phyloP scores from a whole-genome alignment of 2,888 invertebrate genomes.

The Plagodis pulveraria region DNA sequence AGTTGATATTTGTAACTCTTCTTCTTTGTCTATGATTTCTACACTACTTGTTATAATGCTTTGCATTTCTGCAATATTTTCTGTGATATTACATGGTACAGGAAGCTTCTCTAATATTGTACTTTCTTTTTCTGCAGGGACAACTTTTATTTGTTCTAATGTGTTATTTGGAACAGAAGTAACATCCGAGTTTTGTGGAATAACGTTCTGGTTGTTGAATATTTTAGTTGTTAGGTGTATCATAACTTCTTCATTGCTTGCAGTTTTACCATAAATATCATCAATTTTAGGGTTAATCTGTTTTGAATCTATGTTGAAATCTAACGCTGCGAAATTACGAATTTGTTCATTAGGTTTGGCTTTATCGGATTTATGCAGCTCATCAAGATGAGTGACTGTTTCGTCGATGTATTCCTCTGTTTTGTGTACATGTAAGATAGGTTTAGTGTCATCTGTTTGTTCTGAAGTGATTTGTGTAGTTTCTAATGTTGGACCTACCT shows the following conservation, averaged over 20 bases:
- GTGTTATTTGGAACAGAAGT: constrained; percentile 67
- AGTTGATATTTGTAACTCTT: constrained; percentile 60
- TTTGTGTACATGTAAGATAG: no score
- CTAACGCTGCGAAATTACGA: constrained; percentile 60
- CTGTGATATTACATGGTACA: constrained; percentile 60
- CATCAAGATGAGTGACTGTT: no score
- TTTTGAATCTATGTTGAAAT: constrained; percentile 54
- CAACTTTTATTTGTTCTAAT: constrained; percentile 76
- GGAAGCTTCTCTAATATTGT: constrained; percentile 53
- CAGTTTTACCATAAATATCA: constrained; percentile 72
- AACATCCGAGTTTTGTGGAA: constrained; percentile 50
- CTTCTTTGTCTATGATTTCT: constrained; percentile 84
- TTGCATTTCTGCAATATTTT: constrained; percentile 82
- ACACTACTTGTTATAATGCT: constrained; percentile 83
- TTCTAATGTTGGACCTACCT: no score
- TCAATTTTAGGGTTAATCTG: constrained; percentile 62
- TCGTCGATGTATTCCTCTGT: no score
- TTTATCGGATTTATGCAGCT: no score
- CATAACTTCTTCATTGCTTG: constrained; percentile 66
- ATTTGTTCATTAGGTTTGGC: no score
- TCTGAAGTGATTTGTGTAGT: no score
- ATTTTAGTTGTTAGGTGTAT: constrained; percentile 60
- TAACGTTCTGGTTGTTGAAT: constrained; percentile 53
- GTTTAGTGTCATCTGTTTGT: no score
- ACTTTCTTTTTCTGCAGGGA: constrained; percentile 81